Conservation (phyloP, 2,797 vertebrate species). For the Botia kubotai region DNA sequence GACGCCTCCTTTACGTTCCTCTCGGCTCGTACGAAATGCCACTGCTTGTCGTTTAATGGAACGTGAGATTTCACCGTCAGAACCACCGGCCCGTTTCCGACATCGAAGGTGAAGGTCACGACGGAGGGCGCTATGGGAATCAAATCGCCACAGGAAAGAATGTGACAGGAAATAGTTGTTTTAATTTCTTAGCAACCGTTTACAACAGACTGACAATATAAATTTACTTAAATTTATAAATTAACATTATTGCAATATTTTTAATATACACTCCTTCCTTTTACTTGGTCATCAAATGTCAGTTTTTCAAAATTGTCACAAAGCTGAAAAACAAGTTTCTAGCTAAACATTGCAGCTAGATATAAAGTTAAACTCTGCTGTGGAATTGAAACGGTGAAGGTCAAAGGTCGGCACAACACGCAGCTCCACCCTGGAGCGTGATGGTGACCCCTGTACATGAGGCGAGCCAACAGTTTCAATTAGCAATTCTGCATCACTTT, state of each 20-base stretch:
- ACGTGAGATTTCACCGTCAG: constrained; percentile 76
- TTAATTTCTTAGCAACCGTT: background rate
- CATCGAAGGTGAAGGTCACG: constrained; percentile 83
- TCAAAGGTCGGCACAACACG: background rate
- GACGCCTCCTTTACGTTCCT: constrained; percentile 85
- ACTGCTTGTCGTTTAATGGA: constrained; percentile 85
- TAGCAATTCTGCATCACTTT: background rate
- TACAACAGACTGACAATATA: too few species aligned
- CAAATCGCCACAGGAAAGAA: background rate
- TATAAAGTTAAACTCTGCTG: background rate
- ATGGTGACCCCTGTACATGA: background rate
- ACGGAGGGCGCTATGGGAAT: constrained; percentile 82
- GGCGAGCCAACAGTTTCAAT: background rate
- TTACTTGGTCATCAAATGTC: too few species aligned
- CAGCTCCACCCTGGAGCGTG: background rate
- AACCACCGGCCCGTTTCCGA: constrained; percentile 80
- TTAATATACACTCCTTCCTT: too few species aligned
- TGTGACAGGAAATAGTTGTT: background rate
- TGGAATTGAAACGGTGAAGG: background rate
- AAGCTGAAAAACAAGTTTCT: too few species aligned
- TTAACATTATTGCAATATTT: too few species aligned
- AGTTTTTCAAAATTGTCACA: too few species aligned
- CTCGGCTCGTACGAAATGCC: constrained; percentile 83
- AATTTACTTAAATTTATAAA: too few species aligned
- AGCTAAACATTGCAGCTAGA: too few species aligned